Evolutionary conservation across 2,797 vertebrate species (phyloP).

Genomic region (Halcyon smyrnensis): DNA sequence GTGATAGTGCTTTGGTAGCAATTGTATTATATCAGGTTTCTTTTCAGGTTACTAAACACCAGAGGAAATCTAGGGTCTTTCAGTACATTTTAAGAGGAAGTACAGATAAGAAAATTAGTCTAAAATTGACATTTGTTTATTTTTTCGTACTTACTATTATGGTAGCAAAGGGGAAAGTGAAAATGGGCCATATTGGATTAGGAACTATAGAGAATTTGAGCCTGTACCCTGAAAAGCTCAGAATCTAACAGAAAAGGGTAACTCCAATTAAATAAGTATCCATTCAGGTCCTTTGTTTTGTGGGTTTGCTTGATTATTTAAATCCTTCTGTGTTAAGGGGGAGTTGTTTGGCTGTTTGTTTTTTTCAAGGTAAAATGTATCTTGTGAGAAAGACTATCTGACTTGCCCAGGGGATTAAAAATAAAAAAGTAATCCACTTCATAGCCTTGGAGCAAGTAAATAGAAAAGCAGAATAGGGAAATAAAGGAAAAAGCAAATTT

Average conservation of each 20-base stretch:
- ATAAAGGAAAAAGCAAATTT: background rate
- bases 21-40: slow-evolving; percentile 16
- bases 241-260: background rate
- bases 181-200: background rate
- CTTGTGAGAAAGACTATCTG: background rate
- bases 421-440: rapidly evolving
- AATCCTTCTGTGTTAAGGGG: background rate
- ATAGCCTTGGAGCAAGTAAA: background rate
- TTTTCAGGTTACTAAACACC: background rate
- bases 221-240: background rate
- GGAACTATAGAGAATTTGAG: background rate
- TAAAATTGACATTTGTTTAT: background rate
- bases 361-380: background rate
- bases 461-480: background rate
- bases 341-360: background rate
- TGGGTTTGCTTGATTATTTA: background rate
- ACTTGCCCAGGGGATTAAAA: background rate
- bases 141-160: background rate
- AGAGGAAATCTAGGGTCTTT: background rate
- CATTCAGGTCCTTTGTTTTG: background rate
- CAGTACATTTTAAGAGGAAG: background rate
- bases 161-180: background rate
- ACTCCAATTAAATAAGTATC: background rate
- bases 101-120: background rate
- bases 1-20: background rate